phyloP scores from a whole-genome alignment of 2,888 invertebrate species.

The Agrypnus murinus region DNA sequence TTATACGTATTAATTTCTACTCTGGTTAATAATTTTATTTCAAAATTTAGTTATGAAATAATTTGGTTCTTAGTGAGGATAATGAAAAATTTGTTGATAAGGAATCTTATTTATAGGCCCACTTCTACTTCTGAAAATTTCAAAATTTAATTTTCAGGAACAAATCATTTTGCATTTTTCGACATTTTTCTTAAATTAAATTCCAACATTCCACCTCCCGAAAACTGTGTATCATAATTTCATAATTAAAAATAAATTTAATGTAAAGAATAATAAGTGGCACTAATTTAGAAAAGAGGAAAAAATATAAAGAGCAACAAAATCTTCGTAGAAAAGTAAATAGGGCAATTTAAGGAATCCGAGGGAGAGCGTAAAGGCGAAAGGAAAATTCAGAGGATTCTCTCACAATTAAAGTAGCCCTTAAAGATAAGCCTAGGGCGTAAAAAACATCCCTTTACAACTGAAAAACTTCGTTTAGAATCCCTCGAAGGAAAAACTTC shows the following conservation, averaged over 20 bases:
- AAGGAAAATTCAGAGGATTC: slow-evolving; percentile 62
- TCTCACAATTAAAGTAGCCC: slow-evolving; percentile 70
- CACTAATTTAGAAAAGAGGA: slow-evolving; percentile 60
- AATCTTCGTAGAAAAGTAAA: slow-evolving; percentile 65
- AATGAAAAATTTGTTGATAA: no score
- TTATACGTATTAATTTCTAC: slow-evolving; percentile 11
- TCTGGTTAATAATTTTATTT: no score
- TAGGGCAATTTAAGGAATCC: slow-evolving; percentile 67
- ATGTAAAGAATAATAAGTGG: slow-evolving; percentile 48
- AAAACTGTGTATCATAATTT: no score
- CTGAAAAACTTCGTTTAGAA: slow-evolving; percentile 68
- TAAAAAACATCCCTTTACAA: slow-evolving; percentile 70
- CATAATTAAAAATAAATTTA: no score
- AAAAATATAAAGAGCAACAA: slow-evolving; percentile 53
- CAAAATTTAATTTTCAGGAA: no score
- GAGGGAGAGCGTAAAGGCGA: slow-evolving; percentile 50
- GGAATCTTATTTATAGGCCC: no score
- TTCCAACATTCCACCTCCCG: no score
- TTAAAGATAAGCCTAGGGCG: slow-evolving; percentile 71
- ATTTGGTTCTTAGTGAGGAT: no score
- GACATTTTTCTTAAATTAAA: no score
- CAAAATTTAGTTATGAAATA: no score
- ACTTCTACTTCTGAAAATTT: no score
- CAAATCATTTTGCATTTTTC: no score
- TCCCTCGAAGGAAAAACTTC: slow-evolving; percentile 67